A percentile compares a stretch with the other conserved stretches of the same genome.
Evolutionary conservation across 2,888 invertebrate species (phyloP).

Genomic region (Nephrotoma flavescens): DNA sequence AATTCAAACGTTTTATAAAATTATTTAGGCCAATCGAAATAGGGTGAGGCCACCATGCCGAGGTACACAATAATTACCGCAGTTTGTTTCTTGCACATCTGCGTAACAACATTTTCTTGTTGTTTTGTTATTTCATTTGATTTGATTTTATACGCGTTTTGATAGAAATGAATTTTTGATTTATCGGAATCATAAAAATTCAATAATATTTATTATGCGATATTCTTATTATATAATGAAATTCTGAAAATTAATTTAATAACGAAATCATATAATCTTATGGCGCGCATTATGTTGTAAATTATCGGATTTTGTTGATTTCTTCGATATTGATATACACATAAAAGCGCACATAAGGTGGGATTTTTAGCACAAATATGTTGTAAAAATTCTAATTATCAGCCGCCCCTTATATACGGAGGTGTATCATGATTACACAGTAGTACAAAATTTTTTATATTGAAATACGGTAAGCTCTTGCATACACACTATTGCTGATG

Average conservation of each 20-base stretch:
- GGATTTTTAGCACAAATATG: too few species aligned
- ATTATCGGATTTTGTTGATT: not conserved
- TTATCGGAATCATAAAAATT: not conserved
- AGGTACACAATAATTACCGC: not conserved
- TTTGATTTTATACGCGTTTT: not conserved
- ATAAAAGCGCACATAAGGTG: too few species aligned
- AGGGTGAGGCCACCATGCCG: not conserved
- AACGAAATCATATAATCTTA: not conserved
- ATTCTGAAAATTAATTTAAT: not conserved
- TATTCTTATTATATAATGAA: not conserved
- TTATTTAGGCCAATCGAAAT: not conserved
- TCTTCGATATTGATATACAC: too few species aligned
- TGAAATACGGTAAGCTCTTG: too few species aligned
- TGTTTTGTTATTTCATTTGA: not conserved
- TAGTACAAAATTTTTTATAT: too few species aligned
- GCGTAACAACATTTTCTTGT: not conserved
- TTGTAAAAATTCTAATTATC: too few species aligned
- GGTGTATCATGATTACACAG: too few species aligned
- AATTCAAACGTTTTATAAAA: not conserved
- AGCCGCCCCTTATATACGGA: too few species aligned
- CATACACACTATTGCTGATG: too few species aligned
- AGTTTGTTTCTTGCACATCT: not conserved
- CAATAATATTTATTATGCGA: not conserved
- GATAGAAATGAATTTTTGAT: not conserved
- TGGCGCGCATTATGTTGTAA: not conserved